A percentile compares a stretch with the other conserved stretches of the same genome.
phyloP scores from a whole-genome alignment of 2,888 invertebrate genomes.

The Drosophila koepferae region DNA sequence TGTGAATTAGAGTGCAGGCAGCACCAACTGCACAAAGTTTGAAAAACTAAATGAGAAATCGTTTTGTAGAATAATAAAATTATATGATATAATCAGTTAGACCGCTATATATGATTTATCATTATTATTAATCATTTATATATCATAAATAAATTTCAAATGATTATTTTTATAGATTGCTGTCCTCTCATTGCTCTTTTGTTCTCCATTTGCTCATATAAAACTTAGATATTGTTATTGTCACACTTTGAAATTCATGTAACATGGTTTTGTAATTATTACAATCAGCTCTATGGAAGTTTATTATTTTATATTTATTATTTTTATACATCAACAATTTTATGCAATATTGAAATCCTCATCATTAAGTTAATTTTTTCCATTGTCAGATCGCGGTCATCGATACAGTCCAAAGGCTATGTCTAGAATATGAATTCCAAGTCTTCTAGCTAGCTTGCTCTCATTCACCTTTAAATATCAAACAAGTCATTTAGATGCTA shows the following conservation, averaged over 20 bases:
- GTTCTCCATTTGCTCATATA: not conserved
- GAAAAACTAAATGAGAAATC: constrained; percentile 1
- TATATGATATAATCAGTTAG: not conserved
- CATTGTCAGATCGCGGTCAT: too few species aligned
- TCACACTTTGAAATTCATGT: not conserved
- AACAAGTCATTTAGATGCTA: not conserved
- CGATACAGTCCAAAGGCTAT: not conserved
- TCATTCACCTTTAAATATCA: not conserved
- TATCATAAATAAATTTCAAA: not conserved
- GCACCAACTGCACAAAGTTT: not conserved
- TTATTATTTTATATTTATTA: too few species aligned
- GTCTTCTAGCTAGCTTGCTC: not conserved
- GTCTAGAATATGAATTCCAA: not conserved
- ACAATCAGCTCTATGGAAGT: too few species aligned
- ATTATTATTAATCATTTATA: not conserved
- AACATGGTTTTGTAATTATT: too few species aligned
- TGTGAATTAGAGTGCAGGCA: constrained; percentile 36
- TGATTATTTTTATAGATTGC: not conserved
- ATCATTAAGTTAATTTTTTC: too few species aligned
- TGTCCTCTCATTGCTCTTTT: not conserved
- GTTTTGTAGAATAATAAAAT: not conserved
- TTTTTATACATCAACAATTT: too few species aligned
- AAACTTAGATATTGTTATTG: not conserved
- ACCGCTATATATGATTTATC: not conserved
- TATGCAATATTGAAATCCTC: too few species aligned